Evolutionary conservation across 1,140 invertebrate species (phyloP).

Genomic region (Drosophila melanica): DNA sequence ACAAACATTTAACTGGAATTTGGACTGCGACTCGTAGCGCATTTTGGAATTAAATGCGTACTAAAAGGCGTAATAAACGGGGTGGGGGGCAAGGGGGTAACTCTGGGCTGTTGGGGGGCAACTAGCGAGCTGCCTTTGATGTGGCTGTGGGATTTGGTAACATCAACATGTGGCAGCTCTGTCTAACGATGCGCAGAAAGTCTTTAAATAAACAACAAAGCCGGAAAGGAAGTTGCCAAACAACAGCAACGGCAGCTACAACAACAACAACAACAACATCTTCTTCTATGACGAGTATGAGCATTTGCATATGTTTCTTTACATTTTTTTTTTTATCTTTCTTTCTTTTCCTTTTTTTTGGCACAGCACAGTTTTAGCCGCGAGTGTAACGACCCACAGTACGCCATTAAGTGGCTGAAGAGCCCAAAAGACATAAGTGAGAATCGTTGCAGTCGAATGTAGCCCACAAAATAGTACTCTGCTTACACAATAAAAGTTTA

Average conservation of each 20-base stretch:
- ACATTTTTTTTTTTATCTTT: neutral
- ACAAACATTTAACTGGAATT: conserved; percentile 78
- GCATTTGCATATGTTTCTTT: conserved; percentile 66
- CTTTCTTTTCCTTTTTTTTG: conserved; percentile 28
- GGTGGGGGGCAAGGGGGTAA: neutral
- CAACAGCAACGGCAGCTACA: conserved; percentile 37
- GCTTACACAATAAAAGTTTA: neutral
- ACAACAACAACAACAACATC: conserved; percentile 14
- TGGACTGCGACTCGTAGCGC: conserved; percentile 15
- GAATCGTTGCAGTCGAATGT: neutral
- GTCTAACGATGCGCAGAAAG: conserved; percentile 72
- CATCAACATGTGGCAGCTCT: conserved; percentile 70
- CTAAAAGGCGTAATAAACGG: conserved; percentile 68
- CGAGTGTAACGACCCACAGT: conserved; percentile 71
- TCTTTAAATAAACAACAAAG: conserved; percentile 74
- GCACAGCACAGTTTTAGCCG: conserved; percentile 27
- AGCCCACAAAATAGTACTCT: neutral
- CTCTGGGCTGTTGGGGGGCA: neutral
- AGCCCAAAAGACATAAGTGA: conserved; percentile 3
- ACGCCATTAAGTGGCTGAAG: conserved; percentile 38
- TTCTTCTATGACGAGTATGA: conserved; percentile 35
- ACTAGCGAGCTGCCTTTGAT: conserved; percentile 59
- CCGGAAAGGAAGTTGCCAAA: conserved; percentile 69
- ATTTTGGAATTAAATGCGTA: conserved; percentile 37
- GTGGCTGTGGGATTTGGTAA: conserved; percentile 71